Percentiles rank a stretch among this genome's conserved stretches.
phyloP scores from a whole-genome alignment of 2,888 invertebrate species.

The Dasypolia templi region DNA sequence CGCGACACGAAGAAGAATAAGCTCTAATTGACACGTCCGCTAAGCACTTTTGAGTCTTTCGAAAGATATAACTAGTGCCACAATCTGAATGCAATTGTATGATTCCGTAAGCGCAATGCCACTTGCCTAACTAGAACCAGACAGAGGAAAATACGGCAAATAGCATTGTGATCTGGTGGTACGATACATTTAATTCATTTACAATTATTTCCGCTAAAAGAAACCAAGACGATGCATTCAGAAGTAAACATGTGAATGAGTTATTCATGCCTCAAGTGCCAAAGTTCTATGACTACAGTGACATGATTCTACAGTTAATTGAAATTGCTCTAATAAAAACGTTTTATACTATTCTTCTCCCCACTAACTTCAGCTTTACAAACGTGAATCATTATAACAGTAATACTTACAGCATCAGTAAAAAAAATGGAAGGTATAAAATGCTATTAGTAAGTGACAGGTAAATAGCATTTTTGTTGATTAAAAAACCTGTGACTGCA shows the following conservation, averaged over 20 bases:
- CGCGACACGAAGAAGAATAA: neutral
- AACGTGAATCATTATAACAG: neutral
- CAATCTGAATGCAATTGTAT: neutral
- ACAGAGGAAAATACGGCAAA: neutral
- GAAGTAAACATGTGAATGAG: neutral
- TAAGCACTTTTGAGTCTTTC: neutral
- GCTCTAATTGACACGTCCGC: neutral
- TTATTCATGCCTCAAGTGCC: neutral
- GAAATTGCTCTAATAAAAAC: neutral
- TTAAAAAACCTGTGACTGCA: no score
- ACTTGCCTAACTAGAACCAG: neutral
- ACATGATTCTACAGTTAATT: neutral
- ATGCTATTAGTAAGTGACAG: neutral
- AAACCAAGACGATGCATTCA: no score
- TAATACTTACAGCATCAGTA: neutral
- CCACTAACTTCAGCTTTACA: neutral
- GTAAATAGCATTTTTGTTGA: no score
- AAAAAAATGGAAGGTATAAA: constrained; percentile 8
- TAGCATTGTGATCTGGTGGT: neutral
- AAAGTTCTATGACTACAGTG: neutral
- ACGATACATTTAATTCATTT: no score
- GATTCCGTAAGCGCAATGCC: neutral
- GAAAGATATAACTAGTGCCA: neutral
- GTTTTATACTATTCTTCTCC: neutral
- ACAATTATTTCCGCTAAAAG: no score